phyloP scores from a whole-genome alignment of 2,888 invertebrate species.

The Agonopterix alstromeriana region DNA sequence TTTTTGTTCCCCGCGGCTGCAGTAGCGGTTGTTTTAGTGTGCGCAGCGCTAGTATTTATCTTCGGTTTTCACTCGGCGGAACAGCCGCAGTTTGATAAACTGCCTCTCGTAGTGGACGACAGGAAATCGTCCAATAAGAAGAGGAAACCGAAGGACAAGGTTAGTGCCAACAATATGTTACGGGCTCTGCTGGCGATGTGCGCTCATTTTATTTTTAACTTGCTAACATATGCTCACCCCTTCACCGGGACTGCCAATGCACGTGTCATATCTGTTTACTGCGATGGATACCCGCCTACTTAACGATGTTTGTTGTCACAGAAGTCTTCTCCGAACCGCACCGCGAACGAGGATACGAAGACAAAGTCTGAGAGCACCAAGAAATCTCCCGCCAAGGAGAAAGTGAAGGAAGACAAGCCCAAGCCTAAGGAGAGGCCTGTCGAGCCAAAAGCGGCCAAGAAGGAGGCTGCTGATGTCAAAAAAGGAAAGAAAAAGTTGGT shows the following conservation, averaged over 20 bases:
- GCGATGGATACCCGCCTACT: not conserved
- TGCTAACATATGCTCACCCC: slow-evolving; percentile 52
- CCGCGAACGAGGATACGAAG: slow-evolving; percentile 73
- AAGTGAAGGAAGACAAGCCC: slow-evolving; percentile 66
- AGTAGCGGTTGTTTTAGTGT: slow-evolving; percentile 81
- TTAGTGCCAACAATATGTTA: slow-evolving; percentile 49
- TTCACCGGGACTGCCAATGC: slow-evolving; percentile 29
- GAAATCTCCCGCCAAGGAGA: slow-evolving; percentile 73
- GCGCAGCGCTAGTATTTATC: slow-evolving; percentile 84
- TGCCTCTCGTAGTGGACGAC: slow-evolving; percentile 79
- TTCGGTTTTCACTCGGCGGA: slow-evolving; percentile 88
- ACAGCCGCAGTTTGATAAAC: slow-evolving; percentile 87
- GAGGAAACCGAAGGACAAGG: slow-evolving; percentile 84
- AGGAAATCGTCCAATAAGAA: slow-evolving; percentile 82
- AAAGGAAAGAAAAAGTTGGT: slow-evolving; percentile 77
- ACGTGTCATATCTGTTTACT: slow-evolving; percentile 7
- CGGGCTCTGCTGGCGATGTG: slow-evolving; percentile 36
- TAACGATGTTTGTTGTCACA: slow-evolving; percentile 31
- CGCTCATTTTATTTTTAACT: slow-evolving; percentile 73
- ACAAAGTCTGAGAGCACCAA: slow-evolving; percentile 77
- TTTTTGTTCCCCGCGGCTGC: slow-evolving; percentile 75
- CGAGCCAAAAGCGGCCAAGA: slow-evolving; percentile 54
- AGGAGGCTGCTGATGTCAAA: slow-evolving; percentile 64
- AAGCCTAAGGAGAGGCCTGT: slow-evolving; percentile 58
- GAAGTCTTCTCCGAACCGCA: slow-evolving; percentile 80